Base-by-base conservation (phyloP, 2,797 vertebrate genomes). In the Pseudopleuronectes americanus region DNA sequence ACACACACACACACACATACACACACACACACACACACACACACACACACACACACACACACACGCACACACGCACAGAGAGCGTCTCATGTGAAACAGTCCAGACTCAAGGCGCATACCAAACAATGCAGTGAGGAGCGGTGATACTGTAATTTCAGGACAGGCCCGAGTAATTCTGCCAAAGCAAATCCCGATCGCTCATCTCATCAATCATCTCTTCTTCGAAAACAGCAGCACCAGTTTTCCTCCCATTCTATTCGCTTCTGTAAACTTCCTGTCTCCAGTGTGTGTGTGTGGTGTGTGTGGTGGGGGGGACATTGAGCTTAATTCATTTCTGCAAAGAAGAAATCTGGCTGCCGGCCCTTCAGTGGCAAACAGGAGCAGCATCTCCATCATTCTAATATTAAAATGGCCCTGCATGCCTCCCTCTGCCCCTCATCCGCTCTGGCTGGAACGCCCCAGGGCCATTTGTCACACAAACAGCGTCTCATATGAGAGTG, bases 311-410 rank as follows among this genome's bases (percentile, higher is more conserved):
- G 9, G 33, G 43, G 36, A 54, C 59, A 52, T 31, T 68, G 71
- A 72, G 72, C 81, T 73, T 78, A 87, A 86, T 88, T 87, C 74
- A 77, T 89, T 83, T 71, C 74, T 86, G 60, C 71, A 74, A 88
- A 85, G 80, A 81, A 79, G 13, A 76, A 64, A 64, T 88, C 72
- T 90, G 79, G 83, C 86, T 73, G 12, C 8, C 64, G 73, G 86
- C 77, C 77, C 57, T 77, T 71, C 47, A 53, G 64, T 48, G 24
- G 33, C 45, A 80, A 82, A 82, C 21, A 77, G 43, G 57, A 78
- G 79, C 84, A 38, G 79, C 43, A 45, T 88, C 86, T 90, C 81
- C 80, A 86, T 89, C 85, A 87, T 88, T 79, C 81, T 80, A 79
- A 88, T 91, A 88, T 88, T 85, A 83, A 90, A 89, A 88, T 85